Conservation (phyloP, 2,113 vertebrate genomes). For the Oreochromis aureus region DNA sequence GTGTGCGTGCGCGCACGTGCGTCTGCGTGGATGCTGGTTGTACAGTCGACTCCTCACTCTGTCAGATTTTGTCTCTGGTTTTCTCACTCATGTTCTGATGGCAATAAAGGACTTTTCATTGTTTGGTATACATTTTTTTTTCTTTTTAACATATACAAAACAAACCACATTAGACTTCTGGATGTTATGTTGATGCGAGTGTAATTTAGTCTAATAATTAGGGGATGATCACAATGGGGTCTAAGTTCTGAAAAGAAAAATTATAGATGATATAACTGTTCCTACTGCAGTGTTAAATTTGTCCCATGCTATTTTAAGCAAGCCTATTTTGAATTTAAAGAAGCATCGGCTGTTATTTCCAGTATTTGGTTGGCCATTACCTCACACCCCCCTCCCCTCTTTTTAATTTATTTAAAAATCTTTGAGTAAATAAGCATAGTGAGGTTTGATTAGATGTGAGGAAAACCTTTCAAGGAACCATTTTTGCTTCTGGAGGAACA, state of each 20-base stretch:
- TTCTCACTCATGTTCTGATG: slow-evolving; percentile 72
- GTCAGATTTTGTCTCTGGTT: slow-evolving; percentile 67
- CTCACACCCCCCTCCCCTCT: rapidly evolving
- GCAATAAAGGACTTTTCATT: slow-evolving; percentile 76
- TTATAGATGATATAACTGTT: not conserved
- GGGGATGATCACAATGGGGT: not conserved
- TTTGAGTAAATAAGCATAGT: not conserved
- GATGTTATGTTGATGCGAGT: not conserved
- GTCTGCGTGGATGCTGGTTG: slow-evolving; percentile 42
- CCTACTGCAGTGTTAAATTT: not conserved
- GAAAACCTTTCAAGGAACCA: rapidly evolving
- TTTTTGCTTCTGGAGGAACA: not conserved
- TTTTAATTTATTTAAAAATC: too few relatives aligned
- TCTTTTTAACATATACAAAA: not conserved
- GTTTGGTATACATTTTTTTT: slow-evolving; percentile 56
- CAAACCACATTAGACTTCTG: not conserved
- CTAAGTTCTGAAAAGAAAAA: not conserved
- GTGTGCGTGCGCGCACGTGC: not conserved
- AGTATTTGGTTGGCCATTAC: not conserved
- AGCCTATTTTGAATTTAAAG: not conserved
- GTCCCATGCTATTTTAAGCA: not conserved
- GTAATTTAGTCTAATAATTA: not conserved
- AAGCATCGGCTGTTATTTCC: not conserved
- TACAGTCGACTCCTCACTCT: slow-evolving; percentile 61
- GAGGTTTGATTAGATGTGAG: not conserved